Evolutionary conservation across 2,888 invertebrate genomes (phyloP), one percentile per base, ranked within the genome.

Genomic region (Calliopum simillimum): DNA sequence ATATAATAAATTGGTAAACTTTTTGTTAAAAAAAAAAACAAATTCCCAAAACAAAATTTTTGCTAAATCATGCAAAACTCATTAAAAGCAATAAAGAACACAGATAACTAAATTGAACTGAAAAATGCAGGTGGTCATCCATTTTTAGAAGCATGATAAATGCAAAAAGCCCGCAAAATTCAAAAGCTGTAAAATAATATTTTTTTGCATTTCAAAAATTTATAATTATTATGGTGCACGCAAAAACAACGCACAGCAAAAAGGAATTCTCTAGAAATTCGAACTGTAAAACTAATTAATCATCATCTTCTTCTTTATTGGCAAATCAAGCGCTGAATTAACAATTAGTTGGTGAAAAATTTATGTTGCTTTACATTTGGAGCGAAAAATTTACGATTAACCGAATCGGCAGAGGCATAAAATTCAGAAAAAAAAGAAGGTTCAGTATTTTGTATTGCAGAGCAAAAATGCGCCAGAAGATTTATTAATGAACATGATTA

Each of bases 401-500:
- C 23, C 1, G 41, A 58, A 58, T 6, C 12, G 12, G 3, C 4
- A 23, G 3, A 4, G n/a, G 33, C 6, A 58, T 25, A 23, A n/a
- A 4, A 8, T 12, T 21, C 4, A 53, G 19, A 53, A 33, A n/a
- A 33, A 41, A 8, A n/a, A 58, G 33, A 33, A 33, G 14, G 5
- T 25, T 58, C 23, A 14, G 19, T 14, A 61, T 6, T 13, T 19
- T 11, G 43, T 1, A 16, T n/a, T 14, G 33, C 12, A 2, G 19
- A 23, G 12, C 16, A 23, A 53, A 53, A 53, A 14, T 12, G 1
- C 14, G 19, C 4, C 13, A 23, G 46, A 59, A 49, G 59, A 49
- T 67, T 67, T 47, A 67, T 67, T 67, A 67, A 59, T 58, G 56
- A 53, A 66, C 66, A 56, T 56, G 66, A 66, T 66, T 66, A 66